These are phyloP conservation scores for Tympanuchus pallidicinctus DNA, from an alignment of 2,113 vertebrate species.

Conservation along the genomic window DNA sequence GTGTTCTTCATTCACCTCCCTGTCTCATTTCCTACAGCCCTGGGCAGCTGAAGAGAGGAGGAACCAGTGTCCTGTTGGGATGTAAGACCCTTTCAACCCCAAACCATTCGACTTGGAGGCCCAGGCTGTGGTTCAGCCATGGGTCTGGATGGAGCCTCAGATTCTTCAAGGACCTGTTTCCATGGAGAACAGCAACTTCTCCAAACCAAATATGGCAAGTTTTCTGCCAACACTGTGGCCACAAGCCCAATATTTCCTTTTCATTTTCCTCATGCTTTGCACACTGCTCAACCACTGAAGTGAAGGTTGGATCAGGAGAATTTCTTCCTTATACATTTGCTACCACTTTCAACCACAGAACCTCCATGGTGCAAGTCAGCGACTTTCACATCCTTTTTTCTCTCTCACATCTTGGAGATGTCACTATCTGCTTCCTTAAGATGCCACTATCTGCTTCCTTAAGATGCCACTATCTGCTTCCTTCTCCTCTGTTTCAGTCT, in stretches of 20 bases:
- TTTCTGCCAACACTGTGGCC: not conserved
- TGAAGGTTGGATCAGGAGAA: fast-evolving
- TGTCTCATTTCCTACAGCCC: not conserved
- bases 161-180: not conserved
- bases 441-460: fast-evolving
- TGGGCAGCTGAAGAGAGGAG: not conserved
- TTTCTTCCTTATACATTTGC: not conserved
- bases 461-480: fast-evolving
- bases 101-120: not conserved
- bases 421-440: not conserved
- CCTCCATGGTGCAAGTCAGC: not conserved
- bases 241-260: not conserved
- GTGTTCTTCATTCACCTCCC: not conserved
- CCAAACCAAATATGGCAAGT: not conserved
- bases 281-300: not conserved
- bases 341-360: not conserved
- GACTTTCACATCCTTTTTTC: not conserved
- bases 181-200: not conserved
- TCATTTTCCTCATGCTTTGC: not conserved
- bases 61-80: not conserved
- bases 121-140: fast-evolving
- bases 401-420: fast-evolving
- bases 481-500: not conserved
- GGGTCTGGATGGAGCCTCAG: not conserved
- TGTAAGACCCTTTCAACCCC: not conserved